phyloP scores from a whole-genome alignment of 2,888 invertebrate genomes.

The Latrodectus hesperus region DNA sequence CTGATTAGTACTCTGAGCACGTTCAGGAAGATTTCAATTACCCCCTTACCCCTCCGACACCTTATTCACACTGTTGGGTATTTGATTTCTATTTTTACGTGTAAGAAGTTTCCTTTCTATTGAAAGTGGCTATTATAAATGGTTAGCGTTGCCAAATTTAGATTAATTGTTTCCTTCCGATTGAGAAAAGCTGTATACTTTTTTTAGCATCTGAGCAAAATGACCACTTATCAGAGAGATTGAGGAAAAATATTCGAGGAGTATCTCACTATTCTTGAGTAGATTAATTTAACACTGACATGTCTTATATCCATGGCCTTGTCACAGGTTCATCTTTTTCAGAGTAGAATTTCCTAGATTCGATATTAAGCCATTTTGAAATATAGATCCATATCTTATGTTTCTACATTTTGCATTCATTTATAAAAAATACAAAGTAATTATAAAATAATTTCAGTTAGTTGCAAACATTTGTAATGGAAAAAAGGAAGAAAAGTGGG shows the following conservation, averaged over 20 bases:
- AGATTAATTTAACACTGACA: neutral
- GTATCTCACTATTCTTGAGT: neutral
- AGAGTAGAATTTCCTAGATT: too few species aligned
- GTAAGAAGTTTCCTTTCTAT: constrained; percentile 23
- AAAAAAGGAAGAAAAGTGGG: too few species aligned
- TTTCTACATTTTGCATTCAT: too few species aligned
- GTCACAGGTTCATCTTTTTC: too few species aligned
- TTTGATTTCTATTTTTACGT: constrained; percentile 12
- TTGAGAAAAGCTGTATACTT: neutral
- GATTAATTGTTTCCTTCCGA: constrained; percentile 8
- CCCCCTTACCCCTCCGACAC: neutral
- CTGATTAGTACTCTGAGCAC: constrained; percentile 39
- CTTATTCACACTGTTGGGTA: neutral
- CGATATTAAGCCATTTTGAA: too few species aligned
- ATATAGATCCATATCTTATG: too few species aligned
- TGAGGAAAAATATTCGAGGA: neutral
- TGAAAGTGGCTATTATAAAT: constrained; percentile 4
- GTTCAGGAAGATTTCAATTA: constrained; percentile 30
- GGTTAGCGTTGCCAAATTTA: constrained; percentile 3
- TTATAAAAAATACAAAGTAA: too few species aligned
- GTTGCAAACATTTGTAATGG: too few species aligned
- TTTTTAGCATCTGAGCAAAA: neutral
- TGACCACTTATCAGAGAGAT: neutral
- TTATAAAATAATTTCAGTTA: too few species aligned
- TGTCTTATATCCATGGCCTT: too few species aligned